These are phyloP conservation scores for Pantherophis guttatus DNA, from an alignment of 2,113 vertebrate species.

Conservation along the genomic window DNA sequence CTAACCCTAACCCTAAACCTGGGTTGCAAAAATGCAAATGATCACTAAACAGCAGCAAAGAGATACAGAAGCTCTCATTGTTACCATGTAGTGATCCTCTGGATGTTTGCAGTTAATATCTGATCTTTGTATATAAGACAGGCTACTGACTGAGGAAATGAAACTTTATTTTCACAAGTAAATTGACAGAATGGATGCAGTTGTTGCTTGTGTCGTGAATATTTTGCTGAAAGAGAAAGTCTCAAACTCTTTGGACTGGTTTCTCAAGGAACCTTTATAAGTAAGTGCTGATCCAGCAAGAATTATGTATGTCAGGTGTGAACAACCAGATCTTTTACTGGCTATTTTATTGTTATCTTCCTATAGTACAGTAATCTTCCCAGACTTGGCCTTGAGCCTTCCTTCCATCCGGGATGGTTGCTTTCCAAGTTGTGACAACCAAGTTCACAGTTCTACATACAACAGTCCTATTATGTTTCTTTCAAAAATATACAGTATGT, in stretches of 20 bases:
- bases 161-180: not conserved
- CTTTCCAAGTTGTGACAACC: not conserved
- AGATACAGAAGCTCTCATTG: not conserved
- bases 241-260: not conserved
- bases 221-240: not conserved
- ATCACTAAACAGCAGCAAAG: not conserved
- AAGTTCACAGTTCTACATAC: not conserved
- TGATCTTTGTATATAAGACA: not conserved
- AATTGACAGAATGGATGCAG: not conserved
- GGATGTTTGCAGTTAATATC: not conserved
- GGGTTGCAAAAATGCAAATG: not conserved
- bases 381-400: not conserved
- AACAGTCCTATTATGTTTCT: not conserved
- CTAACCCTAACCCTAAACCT: not conserved
- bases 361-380: not conserved
- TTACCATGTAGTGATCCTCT: not conserved
- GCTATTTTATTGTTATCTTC: not conserved
- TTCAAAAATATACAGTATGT: not conserved
- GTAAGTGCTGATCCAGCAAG: not conserved
- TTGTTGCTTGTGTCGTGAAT: not conserved
- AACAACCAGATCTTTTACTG: not conserved
- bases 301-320: not conserved
- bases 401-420: not conserved
- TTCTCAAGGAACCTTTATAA: not conserved
- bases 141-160: not conserved